Conservation (phyloP, 2,888 invertebrate species). For the Ecdyonurus torrentis region DNA sequence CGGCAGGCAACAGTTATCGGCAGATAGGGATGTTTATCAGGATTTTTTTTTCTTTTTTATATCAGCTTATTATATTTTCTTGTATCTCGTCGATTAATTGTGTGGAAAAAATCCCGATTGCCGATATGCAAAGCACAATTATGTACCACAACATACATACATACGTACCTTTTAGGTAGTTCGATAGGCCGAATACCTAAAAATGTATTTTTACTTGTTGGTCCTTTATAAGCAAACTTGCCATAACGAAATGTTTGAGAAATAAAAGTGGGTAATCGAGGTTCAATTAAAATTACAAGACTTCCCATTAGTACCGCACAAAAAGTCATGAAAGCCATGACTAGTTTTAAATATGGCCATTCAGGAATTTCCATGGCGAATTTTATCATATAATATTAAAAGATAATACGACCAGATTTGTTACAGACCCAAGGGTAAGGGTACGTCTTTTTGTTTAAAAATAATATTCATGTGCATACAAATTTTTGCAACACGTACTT, state of each 20-base stretch:
- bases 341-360: neutral
- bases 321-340: neutral
- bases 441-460: too few relatives aligned
- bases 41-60: too few relatives aligned
- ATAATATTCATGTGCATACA: too few relatives aligned
- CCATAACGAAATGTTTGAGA: neutral
- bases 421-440: too few relatives aligned
- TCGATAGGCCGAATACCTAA: neutral
- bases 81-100: neutral
- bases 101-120: too few relatives aligned
- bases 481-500: too few relatives aligned
- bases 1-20: too few relatives aligned
- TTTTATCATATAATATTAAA: too few relatives aligned
- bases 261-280: neutral
- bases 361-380: too few relatives aligned
- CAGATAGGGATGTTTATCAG: too few relatives aligned
- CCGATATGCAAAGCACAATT: neutral
- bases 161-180: neutral
- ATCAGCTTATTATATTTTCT: neutral
- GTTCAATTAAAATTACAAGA: neutral
- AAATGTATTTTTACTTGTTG: neutral
- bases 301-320: neutral
- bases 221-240: conserved; percentile 2
- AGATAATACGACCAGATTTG: too few relatives aligned
- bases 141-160: neutral